phyloP scores from a whole-genome alignment of 2,888 invertebrate genomes.

The Rutpela maculata region DNA sequence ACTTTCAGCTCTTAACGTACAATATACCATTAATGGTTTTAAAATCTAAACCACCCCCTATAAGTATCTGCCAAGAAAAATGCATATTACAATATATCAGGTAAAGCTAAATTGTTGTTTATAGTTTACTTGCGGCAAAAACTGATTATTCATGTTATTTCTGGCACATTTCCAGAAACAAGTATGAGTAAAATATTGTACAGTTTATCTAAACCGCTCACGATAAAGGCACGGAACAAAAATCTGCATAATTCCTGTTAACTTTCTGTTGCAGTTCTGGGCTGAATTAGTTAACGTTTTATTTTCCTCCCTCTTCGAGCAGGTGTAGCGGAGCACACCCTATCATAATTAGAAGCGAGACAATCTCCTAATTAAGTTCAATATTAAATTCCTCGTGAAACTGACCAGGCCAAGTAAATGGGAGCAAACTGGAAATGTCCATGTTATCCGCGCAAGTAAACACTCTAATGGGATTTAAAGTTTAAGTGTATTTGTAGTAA shows the following conservation, averaged over 20 bases:
- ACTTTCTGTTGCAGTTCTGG: not conserved
- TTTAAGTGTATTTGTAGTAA: slow-evolving; percentile 40
- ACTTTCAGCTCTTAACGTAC: too few relatives aligned
- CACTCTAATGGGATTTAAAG: slow-evolving; percentile 47
- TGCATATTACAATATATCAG: too few relatives aligned
- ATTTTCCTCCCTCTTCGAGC: slow-evolving; percentile 3
- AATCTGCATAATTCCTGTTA: slow-evolving; percentile 13
- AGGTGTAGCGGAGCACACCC: slow-evolving; percentile 5
- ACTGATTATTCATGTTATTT: too few relatives aligned
- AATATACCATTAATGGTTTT: too few relatives aligned
- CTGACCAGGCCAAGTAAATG: slow-evolving; percentile 16
- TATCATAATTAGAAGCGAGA: slow-evolving; percentile 14
- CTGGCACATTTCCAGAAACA: too few relatives aligned
- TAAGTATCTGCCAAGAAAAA: too few relatives aligned
- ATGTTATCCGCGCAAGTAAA: slow-evolving; percentile 40
- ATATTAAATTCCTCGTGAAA: slow-evolving; percentile 15
- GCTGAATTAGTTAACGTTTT: not conserved
- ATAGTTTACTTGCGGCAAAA: too few relatives aligned
- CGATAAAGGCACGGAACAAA: not conserved
- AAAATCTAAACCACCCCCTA: too few relatives aligned
- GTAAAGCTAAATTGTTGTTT: too few relatives aligned
- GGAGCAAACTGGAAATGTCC: slow-evolving; percentile 31
- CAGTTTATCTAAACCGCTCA: not conserved
- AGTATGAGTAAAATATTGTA: too few relatives aligned
- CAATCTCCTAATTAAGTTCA: slow-evolving; percentile 23